These are phyloP conservation scores for Ariolimax columbianus DNA, from an alignment of 2,888 invertebrate genomes.

Conservation along the genomic window DNA sequence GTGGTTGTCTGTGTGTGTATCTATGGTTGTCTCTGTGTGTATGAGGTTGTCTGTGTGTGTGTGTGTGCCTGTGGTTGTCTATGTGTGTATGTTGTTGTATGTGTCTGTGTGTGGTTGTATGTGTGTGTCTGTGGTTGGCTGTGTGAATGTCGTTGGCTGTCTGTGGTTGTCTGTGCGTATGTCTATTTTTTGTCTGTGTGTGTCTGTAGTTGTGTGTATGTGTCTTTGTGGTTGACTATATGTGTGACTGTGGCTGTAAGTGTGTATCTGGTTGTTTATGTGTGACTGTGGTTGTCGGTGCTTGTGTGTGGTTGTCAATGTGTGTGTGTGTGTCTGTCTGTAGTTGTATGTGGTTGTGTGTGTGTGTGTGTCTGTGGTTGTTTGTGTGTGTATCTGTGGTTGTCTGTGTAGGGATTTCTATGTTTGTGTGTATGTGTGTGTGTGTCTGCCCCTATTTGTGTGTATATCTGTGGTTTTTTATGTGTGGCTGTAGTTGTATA, in stretches of 20 bases:
- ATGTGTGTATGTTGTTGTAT: neutral
- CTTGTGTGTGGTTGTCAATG: too few species aligned
- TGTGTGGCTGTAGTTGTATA: neutral
- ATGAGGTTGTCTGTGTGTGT: neutral
- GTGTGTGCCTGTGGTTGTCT: neutral
- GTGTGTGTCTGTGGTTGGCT: too few species aligned
- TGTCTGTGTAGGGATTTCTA: too few species aligned
- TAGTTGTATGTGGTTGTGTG: too few species aligned
- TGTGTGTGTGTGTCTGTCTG: neutral
- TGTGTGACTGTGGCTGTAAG: neutral
- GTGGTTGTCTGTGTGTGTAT: neutral
- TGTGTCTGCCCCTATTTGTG: neutral
- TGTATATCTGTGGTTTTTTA: neutral
- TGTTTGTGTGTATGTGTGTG: neutral
- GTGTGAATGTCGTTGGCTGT: too few species aligned
- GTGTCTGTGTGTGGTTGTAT: too few species aligned
- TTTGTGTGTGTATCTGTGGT: too few species aligned
- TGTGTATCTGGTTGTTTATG: neutral
- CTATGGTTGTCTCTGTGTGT: neutral
- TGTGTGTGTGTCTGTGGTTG: too few species aligned
- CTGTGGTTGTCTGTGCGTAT: too few species aligned
- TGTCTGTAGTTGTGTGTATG: neutral
- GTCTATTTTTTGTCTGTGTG: neutral
- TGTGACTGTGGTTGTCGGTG: too few species aligned
- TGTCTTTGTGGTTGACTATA: neutral